Evolutionary conservation across 2,888 invertebrate genomes (phyloP).

Genomic region (Microctonus hyperodae): DNA sequence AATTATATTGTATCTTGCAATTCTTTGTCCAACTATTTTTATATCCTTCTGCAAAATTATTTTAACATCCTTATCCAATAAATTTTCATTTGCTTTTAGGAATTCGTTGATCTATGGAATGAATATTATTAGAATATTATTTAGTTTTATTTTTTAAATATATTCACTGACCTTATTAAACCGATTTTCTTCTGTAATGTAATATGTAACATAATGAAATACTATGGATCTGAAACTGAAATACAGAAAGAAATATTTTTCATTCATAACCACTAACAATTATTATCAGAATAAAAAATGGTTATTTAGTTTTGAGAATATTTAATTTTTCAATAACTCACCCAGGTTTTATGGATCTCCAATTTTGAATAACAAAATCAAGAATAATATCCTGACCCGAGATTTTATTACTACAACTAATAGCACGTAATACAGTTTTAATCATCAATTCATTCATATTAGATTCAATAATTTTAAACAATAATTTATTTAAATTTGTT

Average conservation of each 20-base stretch:
- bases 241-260: not conserved
- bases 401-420: not conserved
- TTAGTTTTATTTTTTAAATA: not conserved
- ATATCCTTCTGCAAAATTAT: not conserved
- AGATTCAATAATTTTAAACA: not conserved
- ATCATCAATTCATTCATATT: not conserved
- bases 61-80: too few species aligned
- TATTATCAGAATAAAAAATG: too few species aligned
- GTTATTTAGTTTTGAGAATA: not conserved
- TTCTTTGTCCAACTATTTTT: not conserved
- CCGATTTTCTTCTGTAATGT: not conserved
- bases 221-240: not conserved
- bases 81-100: too few species aligned
- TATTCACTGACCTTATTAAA: not conserved
- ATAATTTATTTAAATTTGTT: not conserved
- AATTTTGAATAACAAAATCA: not conserved
- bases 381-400: not conserved
- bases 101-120: too few species aligned
- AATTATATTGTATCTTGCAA: not conserved
- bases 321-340: not conserved
- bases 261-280: too few species aligned
- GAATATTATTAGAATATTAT: too few species aligned
- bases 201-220: not conserved
- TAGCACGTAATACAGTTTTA: not conserved
- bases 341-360: not conserved